Evolutionary conservation across 2,797 vertebrate species (phyloP).

Genomic region (Lacerta bilineata): DNA sequence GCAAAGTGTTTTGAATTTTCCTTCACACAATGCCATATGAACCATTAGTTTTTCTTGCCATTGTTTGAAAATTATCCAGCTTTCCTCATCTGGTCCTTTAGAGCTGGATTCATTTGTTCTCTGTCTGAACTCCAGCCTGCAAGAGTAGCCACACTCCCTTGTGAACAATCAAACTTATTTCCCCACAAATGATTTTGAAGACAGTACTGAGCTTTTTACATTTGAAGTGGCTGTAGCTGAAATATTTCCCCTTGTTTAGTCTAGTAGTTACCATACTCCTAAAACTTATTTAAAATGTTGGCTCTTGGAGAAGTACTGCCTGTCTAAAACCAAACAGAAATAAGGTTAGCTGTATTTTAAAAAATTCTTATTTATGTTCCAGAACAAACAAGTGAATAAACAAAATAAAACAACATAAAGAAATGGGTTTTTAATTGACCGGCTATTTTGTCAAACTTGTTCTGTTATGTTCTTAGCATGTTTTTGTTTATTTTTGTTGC

Average conservation of each 20-base stretch:
- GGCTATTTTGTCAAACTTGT: background rate
- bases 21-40: background rate
- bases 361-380: background rate
- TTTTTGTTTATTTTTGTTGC: background rate
- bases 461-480: background rate
- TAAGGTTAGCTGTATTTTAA: background rate
- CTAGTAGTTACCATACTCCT: background rate
- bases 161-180: background rate
- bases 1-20: conserved; percentile 1
- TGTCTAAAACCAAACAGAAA: background rate
- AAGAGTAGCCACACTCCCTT: background rate
- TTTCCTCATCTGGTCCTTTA: background rate
- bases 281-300: background rate
- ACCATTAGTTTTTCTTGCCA: background rate
- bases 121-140: background rate
- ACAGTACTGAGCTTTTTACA: background rate
- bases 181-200: background rate
- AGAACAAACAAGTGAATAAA: background rate
- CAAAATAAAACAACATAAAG: background rate
- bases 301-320: background rate
- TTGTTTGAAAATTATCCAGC: background rate
- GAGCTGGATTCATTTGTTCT: background rate
- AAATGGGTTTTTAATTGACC: background rate
- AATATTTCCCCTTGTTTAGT: background rate
- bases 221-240: background rate